These are phyloP conservation scores for Propithecus deckenii DNA, from an alignment of 2,797 vertebrate genomes.

Conservation along the genomic window DNA sequence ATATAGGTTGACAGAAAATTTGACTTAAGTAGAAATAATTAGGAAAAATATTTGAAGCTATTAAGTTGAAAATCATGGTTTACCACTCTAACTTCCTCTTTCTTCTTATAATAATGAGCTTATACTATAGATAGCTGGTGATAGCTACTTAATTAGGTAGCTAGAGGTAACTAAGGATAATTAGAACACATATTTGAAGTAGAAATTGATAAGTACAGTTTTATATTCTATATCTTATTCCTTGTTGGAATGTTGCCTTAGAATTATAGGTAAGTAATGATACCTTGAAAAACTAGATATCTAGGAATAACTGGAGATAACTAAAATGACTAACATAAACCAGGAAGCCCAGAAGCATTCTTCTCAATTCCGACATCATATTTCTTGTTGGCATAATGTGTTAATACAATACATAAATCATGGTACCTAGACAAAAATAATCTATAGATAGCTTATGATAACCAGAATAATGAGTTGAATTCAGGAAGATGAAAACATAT, in stretches of 20 bases:
- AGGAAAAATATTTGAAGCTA: background rate
- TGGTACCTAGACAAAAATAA: background rate
- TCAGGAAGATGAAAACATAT: background rate
- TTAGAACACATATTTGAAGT: background rate
- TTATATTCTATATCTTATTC: background rate
- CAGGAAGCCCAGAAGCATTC: background rate
- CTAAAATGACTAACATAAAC: background rate
- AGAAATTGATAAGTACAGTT: background rate
- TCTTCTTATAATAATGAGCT: background rate
- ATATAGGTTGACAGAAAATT: background rate
- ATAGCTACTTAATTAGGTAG: background rate
- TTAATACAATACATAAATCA: background rate
- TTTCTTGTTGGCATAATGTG: background rate
- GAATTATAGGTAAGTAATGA: background rate
- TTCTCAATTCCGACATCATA: background rate
- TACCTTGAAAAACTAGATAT: background rate
- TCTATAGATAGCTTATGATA: background rate
- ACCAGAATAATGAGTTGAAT: background rate
- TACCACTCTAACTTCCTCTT: background rate
- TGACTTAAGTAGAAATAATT: background rate
- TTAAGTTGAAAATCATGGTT: background rate
- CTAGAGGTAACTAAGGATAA: background rate
- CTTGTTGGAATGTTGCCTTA: background rate
- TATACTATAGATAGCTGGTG: background rate
- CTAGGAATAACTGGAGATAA: background rate